Evolutionary conservation across 2,113 vertebrate species (phyloP).

Genomic region (Gadus macrocephalus): DNA sequence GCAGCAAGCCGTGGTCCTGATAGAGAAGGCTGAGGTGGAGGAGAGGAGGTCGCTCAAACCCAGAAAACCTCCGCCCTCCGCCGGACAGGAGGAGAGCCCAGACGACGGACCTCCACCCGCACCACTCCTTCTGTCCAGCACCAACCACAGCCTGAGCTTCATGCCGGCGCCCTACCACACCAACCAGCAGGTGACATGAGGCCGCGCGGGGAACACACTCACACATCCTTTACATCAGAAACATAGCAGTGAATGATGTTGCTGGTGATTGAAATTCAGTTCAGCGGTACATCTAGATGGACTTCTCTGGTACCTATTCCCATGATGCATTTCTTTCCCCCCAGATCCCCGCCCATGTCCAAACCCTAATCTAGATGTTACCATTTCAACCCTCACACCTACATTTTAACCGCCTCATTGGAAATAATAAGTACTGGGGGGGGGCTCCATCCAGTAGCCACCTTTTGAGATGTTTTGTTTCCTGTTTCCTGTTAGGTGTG

Average conservation of each 20-base stretch:
- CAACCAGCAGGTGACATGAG: constrained; percentile 73
- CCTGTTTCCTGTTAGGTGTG: constrained; percentile 67
- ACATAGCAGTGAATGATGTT: background rate
- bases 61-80: constrained; percentile 28
- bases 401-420: too few relatives aligned
- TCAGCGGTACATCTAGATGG: too few relatives aligned
- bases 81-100: constrained; percentile 41
- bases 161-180: constrained; percentile 79
- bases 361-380: too few relatives aligned
- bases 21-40: constrained; percentile 81
- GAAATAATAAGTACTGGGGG: too few relatives aligned
- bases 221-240: background rate
- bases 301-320: too few relatives aligned
- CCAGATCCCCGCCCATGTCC: too few relatives aligned
- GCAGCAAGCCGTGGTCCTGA: constrained; percentile 80
- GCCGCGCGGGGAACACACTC: too few relatives aligned
- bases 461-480: background rate
- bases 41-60: constrained; percentile 71
- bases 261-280: background rate
- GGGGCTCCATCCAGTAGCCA: too few relatives aligned
- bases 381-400: too few relatives aligned
- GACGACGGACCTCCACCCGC: constrained; percentile 73
- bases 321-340: too few relatives aligned
- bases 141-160: constrained; percentile 79
- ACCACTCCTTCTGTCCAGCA: constrained; percentile 80